These are phyloP conservation scores for Tragulus kanchil DNA, from an alignment of 2,113 vertebrate species.

Conservation along the genomic window DNA sequence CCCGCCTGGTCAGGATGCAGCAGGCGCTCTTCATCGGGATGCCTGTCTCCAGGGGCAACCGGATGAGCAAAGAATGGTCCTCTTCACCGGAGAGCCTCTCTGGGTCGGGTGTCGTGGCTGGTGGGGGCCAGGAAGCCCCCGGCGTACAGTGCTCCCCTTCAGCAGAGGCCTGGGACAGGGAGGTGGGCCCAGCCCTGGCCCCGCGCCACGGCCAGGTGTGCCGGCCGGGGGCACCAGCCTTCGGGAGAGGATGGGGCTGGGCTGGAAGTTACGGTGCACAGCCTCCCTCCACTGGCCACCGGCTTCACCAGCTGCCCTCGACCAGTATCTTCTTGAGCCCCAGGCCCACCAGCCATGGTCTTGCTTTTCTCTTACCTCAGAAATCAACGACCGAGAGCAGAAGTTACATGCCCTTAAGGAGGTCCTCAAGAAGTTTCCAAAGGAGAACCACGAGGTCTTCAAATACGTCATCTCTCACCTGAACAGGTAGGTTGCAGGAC, in stretches of 20 bases:
- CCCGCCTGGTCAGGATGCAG: conserved; percentile 70
- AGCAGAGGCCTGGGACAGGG: background rate
- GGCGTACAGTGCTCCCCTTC: conserved; percentile 22
- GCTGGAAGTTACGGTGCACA: background rate
- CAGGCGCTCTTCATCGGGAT: conserved; percentile 10
- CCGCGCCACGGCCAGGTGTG: conserved; percentile 3
- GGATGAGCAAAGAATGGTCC: conserved; percentile 45
- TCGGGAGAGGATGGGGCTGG: background rate
- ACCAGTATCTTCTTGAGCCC: background rate
- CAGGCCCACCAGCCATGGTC: background rate
- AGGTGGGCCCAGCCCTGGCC: background rate
- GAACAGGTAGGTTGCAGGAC: conserved; percentile 90
- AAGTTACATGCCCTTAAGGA: conserved; percentile 95
- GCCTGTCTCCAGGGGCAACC: conserved; percentile 74
- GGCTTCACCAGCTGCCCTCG: background rate
- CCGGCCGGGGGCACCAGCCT: background rate
- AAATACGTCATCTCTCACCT: conserved; percentile 97
- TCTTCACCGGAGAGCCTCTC: conserved; percentile 52
- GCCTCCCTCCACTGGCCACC: fast-evolving
- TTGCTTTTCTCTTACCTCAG: conserved; percentile 83
- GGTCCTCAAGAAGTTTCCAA: conserved; percentile 94
- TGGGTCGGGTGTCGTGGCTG: background rate
- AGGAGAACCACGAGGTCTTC: conserved; percentile 98
- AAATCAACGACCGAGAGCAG: conserved; percentile 96
- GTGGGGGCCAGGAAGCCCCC: conserved; percentile 56